phyloP scores from a whole-genome alignment of 2,113 vertebrate genomes.

The Coptodon rendalli region DNA sequence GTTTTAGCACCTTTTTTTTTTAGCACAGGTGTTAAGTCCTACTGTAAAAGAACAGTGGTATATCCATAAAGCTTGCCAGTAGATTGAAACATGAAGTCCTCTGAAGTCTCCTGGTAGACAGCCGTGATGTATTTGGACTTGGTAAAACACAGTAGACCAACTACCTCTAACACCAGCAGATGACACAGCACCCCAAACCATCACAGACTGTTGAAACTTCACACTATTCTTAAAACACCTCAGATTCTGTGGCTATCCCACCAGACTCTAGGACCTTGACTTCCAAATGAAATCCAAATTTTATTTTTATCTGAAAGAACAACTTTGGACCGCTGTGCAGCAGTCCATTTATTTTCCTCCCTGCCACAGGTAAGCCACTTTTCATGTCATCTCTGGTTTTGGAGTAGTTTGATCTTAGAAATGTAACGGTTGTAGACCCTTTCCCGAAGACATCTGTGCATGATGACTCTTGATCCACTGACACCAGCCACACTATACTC shows the following conservation, averaged over 20 bases:
- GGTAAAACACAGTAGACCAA: accelerated
- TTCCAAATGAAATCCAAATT: not conserved
- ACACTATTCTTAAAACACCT: not conserved
- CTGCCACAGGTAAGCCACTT: not conserved
- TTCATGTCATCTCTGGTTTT: not conserved
- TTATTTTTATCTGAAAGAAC: not conserved
- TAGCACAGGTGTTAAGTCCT: not conserved
- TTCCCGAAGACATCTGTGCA: accelerated
- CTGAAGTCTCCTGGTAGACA: not conserved
- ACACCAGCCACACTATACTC: not conserved
- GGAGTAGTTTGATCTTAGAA: not conserved
- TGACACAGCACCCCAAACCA: not conserved
- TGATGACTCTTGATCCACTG: not conserved
- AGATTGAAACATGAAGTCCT: not conserved
- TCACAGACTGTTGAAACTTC: not conserved
- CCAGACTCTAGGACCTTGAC: not conserved
- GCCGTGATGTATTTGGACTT: not conserved
- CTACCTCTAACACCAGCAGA: not conserved
- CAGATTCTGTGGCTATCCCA: not conserved
- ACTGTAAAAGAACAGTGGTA: not conserved
- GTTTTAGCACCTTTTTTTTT: not conserved
- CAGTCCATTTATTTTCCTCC: not conserved
- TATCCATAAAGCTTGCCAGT: not conserved
- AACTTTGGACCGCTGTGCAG: not conserved
- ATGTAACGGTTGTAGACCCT: not conserved